Conservation (phyloP, 2,113 vertebrate genomes). For the Cochlearius cochlearius region DNA sequence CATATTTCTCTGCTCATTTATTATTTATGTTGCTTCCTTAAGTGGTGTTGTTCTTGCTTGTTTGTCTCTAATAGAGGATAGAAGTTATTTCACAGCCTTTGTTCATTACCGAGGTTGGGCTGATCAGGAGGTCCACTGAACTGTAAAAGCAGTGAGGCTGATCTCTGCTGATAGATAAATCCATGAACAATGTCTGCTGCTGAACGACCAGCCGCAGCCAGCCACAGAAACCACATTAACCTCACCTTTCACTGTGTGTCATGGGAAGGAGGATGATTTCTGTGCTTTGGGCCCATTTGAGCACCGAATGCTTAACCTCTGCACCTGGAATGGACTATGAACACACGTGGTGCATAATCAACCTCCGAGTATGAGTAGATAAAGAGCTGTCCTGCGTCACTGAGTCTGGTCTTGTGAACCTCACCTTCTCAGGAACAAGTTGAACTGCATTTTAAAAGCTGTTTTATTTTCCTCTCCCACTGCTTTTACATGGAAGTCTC, state of each 20-base stretch:
- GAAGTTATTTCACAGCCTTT: slow-evolving; percentile 35
- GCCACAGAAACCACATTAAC: neutral
- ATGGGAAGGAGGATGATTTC: neutral
- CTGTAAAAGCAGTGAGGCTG: neutral
- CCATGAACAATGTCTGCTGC: neutral
- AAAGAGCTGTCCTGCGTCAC: neutral
- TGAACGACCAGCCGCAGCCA: neutral
- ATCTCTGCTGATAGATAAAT: neutral
- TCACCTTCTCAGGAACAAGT: neutral
- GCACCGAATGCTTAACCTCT: neutral
- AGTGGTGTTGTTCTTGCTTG: slow-evolving; percentile 52
- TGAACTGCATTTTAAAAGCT: neutral
- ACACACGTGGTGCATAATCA: neutral
- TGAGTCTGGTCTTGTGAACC: neutral
- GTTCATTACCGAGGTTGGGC: neutral
- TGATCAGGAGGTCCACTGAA: neutral
- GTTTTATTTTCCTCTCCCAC: neutral
- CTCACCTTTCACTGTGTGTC: neutral
- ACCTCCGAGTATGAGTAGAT: neutral
- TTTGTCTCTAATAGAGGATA: slow-evolving; percentile 25
- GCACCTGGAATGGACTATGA: neutral
- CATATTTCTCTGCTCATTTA: slow-evolving; percentile 48
- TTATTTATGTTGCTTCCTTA: slow-evolving; percentile 58
- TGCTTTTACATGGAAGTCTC: neutral
- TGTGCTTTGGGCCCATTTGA: neutral